Base-by-base conservation (phyloP, 1,140 invertebrate species). In the Rhagoletis zephyria region DNA sequence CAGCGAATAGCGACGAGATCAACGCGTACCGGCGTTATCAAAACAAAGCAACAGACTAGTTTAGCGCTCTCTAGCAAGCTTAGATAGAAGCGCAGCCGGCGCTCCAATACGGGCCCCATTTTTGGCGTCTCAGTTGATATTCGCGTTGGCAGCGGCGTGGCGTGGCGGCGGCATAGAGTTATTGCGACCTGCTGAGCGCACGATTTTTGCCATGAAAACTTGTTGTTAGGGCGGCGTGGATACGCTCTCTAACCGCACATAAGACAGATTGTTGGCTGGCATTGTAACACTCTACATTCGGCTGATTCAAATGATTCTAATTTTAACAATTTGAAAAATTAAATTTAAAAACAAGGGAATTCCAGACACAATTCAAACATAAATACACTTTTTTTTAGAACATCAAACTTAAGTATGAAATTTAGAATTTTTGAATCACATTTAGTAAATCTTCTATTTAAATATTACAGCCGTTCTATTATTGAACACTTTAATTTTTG, bases 11-110 rank as follows among this genome's bases (percentile, higher is more conserved):
- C 74, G 30, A 81, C 74, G 74, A 59, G 48, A 81, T n/a, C 48
- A 56, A 81, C 74, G 74, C 74, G 74, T 81, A 81, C 74, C 74
- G 74, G 48, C n/a, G n/a, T 81, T 59, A 81, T 81, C 74, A 81
- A 81, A 81, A 81, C 51, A 81, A 81, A 81, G 74, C 19, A 56
- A 81, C 10, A 45, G 74, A 81, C 74, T 81, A 42, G 16, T 56
- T 56, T 7, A n/a, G 56, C 56, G 48, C 48, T 81, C 74, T 81
- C 48, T 81, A 48, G 48, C 48, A 6, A 81, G 45, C 16, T 81
- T 30, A n/a, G n/a, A 7, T 10, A 12, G 74, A 51, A 81, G 45
- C 48, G 16, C 45, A 56, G 74, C 74, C 51, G 48, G 56, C 74
- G 74, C 74, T 81, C 48, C 74, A 81, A 48, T 1, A 81, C 74